phyloP scores from a whole-genome alignment of 2,113 vertebrate species.

The Rhynchomys soricoides region DNA sequence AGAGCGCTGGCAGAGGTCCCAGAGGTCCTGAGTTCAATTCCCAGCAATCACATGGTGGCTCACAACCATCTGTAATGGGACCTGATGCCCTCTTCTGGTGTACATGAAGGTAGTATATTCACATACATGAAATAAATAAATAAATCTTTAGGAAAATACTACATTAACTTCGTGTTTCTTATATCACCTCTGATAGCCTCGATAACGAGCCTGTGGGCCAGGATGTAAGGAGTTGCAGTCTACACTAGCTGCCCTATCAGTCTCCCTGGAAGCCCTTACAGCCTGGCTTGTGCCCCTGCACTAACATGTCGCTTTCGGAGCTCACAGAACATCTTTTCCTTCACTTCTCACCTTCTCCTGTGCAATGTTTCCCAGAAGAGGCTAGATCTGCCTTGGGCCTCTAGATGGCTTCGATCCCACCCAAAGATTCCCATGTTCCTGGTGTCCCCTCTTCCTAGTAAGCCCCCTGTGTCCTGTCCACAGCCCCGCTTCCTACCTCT shows the following conservation, averaged over 20 bases:
- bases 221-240: neutral
- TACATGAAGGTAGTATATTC: too few species aligned
- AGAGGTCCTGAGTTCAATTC: too few species aligned
- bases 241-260: neutral
- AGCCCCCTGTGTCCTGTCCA: neutral
- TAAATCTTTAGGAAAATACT: neutral
- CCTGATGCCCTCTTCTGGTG: too few species aligned
- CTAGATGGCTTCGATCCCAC: neutral
- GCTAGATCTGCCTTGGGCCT: neutral
- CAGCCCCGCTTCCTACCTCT: neutral
- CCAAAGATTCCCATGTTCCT: neutral
- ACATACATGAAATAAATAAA: too few species aligned
- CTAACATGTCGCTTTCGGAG: neutral
- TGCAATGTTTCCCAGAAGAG: neutral
- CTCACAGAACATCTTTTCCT: neutral
- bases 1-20: too few species aligned
- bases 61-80: too few species aligned
- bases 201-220: neutral
- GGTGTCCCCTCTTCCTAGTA: neutral
- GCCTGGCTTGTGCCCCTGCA: neutral
- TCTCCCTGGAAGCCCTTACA: neutral
- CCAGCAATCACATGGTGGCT: too few species aligned
- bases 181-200: neutral
- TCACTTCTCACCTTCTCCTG: neutral
- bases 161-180: slow-evolving; percentile 3